Evolutionary conservation across 2,113 vertebrate genomes (phyloP), one percentile per base, ranked within the genome.

Genomic region (rabbit (Oryctolagus cuniculus)): DNA sequence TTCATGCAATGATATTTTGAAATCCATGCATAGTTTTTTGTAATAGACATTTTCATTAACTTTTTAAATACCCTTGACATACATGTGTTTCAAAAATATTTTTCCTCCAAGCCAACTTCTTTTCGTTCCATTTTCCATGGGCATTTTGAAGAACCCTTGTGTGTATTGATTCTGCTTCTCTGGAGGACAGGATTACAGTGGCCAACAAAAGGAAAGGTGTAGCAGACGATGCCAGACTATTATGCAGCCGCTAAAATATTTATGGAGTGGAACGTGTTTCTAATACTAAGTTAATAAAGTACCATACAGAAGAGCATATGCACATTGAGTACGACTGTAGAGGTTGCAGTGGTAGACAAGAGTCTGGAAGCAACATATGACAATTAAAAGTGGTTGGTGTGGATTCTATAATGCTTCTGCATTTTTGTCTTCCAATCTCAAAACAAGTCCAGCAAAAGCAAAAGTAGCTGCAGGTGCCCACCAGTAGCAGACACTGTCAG

Each of bases 231-330:
- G n/a, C 53, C 44, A 77, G 78, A 79, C 80, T 58, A 72, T 63
- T 25, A 81, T 12, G 13, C 12, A 77, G 29, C 89, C 36, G 34
- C 80, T 83, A 75, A 91, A 87, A 61, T 27, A 63, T 44, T 90
- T 78, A 58, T 53, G 29, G 67, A 90, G 49, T n/a, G 19, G 53
- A n/a, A 79, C 83, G 4, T 80, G 24, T 93, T 85, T 70, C 31
- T 22, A 77, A 66, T 51, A 64, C 63, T 72, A 78, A 49, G 44
- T 74, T 61, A 77, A 55, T 79, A 90, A 96, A 90, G 31, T 63
- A 36, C 90, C 82, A 66, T 34, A n/a, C 9, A 63, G 69, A 96
- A 53, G 61, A 63, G 53, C 31, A 38, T 29, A 19, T 72, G 27
- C 25, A 58, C 1, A 13, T 21, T 51, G 75, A 70, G 74, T 27